Evolutionary conservation across 1,140 invertebrate species (phyloP).

Genomic region (Choristoneura fumiferana): DNA sequence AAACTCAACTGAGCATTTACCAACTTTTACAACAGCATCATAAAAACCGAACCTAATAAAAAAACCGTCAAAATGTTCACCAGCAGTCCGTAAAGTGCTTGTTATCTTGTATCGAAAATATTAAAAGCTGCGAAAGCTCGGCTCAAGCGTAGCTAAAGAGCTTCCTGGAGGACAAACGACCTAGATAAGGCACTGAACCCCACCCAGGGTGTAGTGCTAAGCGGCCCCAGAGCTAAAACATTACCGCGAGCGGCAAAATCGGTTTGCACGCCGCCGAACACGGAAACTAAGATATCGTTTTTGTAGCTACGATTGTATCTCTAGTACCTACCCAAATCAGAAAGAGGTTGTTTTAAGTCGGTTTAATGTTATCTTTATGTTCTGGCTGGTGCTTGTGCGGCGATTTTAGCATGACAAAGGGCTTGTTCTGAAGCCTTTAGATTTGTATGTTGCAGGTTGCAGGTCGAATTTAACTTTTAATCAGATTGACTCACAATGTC

Average conservation of each 20-base stretch:
- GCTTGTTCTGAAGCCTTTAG: too few species aligned
- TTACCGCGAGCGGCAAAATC: constrained; percentile 11
- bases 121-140: constrained; percentile 23
- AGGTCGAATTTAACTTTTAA: too few species aligned
- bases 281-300: constrained; percentile 8
- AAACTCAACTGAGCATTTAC: too few species aligned
- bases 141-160: constrained; percentile 43
- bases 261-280: constrained; percentile 8
- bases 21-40: too few species aligned
- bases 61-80: not conserved
- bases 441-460: too few species aligned
- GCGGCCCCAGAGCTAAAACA: constrained; percentile 21
- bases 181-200: constrained; percentile 40
- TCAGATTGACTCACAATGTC: too few species aligned
- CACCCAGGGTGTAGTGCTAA: constrained; percentile 27
- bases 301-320: not conserved
- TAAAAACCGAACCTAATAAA: not conserved
- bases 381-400: too few species aligned
- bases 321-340: too few species aligned
- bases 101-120: constrained; percentile 18
- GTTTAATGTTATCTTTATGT: too few species aligned
- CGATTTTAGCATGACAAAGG: too few species aligned
- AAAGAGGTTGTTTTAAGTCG: too few species aligned
- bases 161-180: constrained; percentile 53
- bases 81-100: constrained; percentile 1